Evolutionary conservation across 2,797 vertebrate species (phyloP).

Genomic region (Phylloscopus collybita): DNA sequence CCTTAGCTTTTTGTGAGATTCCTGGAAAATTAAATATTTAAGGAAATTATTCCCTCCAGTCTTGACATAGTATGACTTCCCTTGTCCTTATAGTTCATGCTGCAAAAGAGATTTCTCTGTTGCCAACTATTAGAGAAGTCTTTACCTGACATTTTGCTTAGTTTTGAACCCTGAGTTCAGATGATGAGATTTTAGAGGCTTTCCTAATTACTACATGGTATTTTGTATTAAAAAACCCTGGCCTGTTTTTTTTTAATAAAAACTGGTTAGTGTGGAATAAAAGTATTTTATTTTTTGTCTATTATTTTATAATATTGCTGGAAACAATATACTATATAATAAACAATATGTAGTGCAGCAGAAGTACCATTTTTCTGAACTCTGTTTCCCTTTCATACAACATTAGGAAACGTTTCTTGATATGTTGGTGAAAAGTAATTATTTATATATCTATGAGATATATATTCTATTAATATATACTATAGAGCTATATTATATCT

Average conservation of each 20-base stretch:
- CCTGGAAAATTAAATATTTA: conserved; percentile 26
- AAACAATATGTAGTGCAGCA: neutral
- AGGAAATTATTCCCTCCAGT: neutral
- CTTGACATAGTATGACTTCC: neutral
- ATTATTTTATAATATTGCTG: neutral
- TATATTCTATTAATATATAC: neutral
- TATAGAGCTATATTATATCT: neutral
- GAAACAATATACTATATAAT: neutral
- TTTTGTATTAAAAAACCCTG: accelerated
- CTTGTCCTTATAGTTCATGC: neutral
- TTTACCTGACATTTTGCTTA: neutral
- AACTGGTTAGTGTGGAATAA: neutral
- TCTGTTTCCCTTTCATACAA: neutral
- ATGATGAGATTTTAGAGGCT: neutral
- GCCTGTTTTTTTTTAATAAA: too few species aligned
- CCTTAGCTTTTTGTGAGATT: conserved; percentile 8
- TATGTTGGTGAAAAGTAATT: neutral
- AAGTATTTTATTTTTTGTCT: neutral
- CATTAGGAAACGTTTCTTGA: neutral
- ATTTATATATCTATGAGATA: neutral
- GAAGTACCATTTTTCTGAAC: neutral
- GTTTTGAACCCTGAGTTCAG: neutral
- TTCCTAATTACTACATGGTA: neutral
- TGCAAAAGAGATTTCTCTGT: neutral
- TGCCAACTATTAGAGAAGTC: neutral